phyloP scores from a whole-genome alignment of 2,888 invertebrate genomes.

The Ormyrus pomaceus region DNA sequence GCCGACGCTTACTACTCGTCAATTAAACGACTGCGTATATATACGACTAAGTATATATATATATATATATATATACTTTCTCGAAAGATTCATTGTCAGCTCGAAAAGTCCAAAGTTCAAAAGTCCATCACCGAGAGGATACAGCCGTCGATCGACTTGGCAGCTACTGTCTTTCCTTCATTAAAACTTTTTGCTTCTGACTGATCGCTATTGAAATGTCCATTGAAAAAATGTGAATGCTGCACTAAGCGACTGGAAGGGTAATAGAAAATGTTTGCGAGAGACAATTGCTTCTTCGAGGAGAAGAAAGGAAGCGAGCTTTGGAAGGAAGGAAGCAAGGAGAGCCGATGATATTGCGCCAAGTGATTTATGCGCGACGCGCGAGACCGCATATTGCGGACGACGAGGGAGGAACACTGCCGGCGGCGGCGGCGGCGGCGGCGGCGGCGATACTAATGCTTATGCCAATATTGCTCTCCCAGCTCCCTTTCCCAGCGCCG shows the following conservation, averaged over 20 bases:
- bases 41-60: too few relatives aligned
- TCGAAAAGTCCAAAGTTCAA: slow-evolving; percentile 25
- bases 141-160: neutral
- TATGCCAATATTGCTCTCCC: slow-evolving; percentile 64
- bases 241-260: too few relatives aligned
- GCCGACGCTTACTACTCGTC: too few relatives aligned
- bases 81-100: slow-evolving; percentile 17
- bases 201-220: too few relatives aligned
- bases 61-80: too few relatives aligned
- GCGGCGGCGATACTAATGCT: slow-evolving; percentile 64
- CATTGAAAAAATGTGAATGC: too few relatives aligned
- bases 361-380: slow-evolving; percentile 71
- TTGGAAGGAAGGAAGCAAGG: neutral
- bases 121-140: slow-evolving; percentile 25
- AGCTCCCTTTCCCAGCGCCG: slow-evolving; percentile 44
- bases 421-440: slow-evolving; percentile 55
- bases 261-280: too few relatives aligned
- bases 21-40: too few relatives aligned
- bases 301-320: neutral
- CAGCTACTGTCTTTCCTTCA: too few relatives aligned
- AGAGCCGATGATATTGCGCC: slow-evolving; percentile 70
- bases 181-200: too few relatives aligned
- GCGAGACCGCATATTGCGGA: slow-evolving; percentile 69
- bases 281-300: neutral
- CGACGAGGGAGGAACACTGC: slow-evolving; percentile 12